Percentiles rank a stretch among this genome's conserved stretches.
Conservation (phyloP, 2,113 vertebrate species). For the Zingel zingel region DNA sequence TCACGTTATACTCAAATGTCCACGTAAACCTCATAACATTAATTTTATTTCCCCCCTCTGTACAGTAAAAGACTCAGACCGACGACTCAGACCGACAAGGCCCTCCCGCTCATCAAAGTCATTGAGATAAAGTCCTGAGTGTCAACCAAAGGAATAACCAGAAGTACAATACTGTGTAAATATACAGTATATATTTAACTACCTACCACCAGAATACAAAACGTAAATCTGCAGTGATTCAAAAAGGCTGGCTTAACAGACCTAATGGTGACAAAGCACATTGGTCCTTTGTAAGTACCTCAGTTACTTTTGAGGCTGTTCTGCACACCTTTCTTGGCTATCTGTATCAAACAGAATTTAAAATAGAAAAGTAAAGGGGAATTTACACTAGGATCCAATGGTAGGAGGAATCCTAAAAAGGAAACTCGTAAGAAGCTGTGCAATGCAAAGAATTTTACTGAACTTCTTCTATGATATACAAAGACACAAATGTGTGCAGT, state of each 20-base stretch:
- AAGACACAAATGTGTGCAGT: not conserved
- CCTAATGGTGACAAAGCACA: constrained; percentile 39
- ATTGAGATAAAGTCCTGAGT: constrained; percentile 87
- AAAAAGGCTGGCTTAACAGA: constrained; percentile 14
- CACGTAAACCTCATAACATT: not conserved
- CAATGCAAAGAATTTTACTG: constrained; percentile 7
- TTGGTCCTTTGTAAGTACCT: constrained; percentile 19
- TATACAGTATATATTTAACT: constrained; percentile 55
- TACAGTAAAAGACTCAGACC: constrained; percentile 85
- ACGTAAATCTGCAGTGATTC: constrained; percentile 7
- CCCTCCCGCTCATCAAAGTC: constrained; percentile 91
- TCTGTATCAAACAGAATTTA: constrained; percentile 27
- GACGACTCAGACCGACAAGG: constrained; percentile 78
- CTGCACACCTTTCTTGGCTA: not conserved
- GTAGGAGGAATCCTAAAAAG: constrained; percentile 26
- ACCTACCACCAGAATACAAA: not conserved
- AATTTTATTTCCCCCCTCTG: not conserved
- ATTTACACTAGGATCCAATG: not conserved
- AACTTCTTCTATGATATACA: not conserved
- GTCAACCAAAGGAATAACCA: constrained; percentile 30
- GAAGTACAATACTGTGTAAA: constrained; percentile 49
- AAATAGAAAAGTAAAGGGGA: not conserved
- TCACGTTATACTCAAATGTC: not conserved
- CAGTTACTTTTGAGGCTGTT: constrained; percentile 27
- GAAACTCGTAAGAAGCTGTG: constrained; percentile 19